Base-by-base conservation (phyloP, 2,113 vertebrate species). In the Pteropus alecto region DNA sequence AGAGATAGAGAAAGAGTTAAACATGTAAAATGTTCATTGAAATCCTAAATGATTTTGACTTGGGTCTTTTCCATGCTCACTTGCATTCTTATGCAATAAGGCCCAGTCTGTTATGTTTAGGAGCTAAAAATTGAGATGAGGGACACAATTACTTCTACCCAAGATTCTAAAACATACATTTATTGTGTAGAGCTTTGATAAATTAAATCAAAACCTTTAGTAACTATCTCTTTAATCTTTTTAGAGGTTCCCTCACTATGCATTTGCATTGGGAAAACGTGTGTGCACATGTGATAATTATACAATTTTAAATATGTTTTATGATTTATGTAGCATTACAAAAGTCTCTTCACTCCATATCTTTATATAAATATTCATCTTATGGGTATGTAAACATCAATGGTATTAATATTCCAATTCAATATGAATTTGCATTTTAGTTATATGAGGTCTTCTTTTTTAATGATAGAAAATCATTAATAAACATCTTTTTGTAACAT, bases 251-350 rank as follows among this genome's bases (percentile, higher is more conserved):
- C 24, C 7, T 18, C 18, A 67, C 7, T 56, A 22, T n/a, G 11
- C 24, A 78, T 73, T 86, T 89, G 15, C n/a, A 92, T 92, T 96
- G 24, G 26, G 30, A 76, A 92, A 92, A n/a, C 8, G 24, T 56
- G 22, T 51, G 41, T 48, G 22, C 28, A 56, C 9, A 18, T 1
- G 5, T 71, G 12, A 33, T 19, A 46, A 78, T 83, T 70, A 90
- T 60, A 43, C 7, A 83, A 54, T 54, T 48, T 35, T 43, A 74
- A 60, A 61, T 73, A 54, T 70, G 83, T 15, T 73, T 76, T 63
- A 54, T 83, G 15, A 65, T 68, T 83, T 51, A 84, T 21, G 5
- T 63, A 81, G 13, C 7, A 30, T 65, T 65, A 38, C 5, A 65
- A 73, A 95, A 61, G 1, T 13, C 15, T 61, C 3, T 18, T 14